These are phyloP conservation scores for Polymixis lichenea DNA, from an alignment of 2,888 invertebrate genomes.

Conservation along the genomic window DNA sequence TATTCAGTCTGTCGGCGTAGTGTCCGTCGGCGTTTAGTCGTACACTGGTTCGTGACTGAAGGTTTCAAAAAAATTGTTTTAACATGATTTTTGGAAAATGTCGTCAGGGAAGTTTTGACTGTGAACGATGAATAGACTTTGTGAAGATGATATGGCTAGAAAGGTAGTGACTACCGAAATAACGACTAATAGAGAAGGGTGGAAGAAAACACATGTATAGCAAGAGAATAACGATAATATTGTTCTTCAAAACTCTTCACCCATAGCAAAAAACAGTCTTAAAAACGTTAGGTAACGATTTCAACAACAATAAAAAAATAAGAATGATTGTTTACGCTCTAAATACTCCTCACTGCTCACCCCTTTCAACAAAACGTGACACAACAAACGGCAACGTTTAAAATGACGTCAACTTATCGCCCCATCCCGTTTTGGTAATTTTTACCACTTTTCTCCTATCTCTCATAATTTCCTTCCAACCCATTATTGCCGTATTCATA, in stretches of 20 bases:
- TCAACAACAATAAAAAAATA: neutral
- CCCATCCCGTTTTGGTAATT: constrained; percentile 60
- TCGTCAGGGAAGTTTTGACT: too few relatives aligned
- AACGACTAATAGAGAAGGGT: neutral
- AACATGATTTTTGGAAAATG: too few relatives aligned
- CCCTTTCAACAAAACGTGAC: constrained; percentile 60
- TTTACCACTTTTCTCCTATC: constrained; percentile 66
- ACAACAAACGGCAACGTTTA: constrained; percentile 62
- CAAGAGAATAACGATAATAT: too few relatives aligned
- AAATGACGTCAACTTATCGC: constrained; percentile 61
- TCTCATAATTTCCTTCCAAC: constrained; percentile 67
- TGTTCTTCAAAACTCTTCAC: neutral
- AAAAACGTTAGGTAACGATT: neutral
- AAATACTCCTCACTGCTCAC: constrained; percentile 38
- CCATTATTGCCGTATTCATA: constrained; percentile 69
- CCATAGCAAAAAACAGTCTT: neutral
- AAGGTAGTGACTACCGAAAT: neutral
- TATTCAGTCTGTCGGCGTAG: too few relatives aligned
- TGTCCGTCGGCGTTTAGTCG: too few relatives aligned
- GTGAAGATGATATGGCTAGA: too few relatives aligned
- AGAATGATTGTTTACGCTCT: neutral
- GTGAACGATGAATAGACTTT: too few relatives aligned
- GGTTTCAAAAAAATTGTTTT: too few relatives aligned
- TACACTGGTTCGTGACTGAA: too few relatives aligned
- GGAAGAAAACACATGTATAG: too few relatives aligned